A percentile compares a stretch with the other conserved stretches of the same genome.
Evolutionary conservation across 1,140 invertebrate genomes (phyloP).

Genomic region (Drosophila erecta): DNA sequence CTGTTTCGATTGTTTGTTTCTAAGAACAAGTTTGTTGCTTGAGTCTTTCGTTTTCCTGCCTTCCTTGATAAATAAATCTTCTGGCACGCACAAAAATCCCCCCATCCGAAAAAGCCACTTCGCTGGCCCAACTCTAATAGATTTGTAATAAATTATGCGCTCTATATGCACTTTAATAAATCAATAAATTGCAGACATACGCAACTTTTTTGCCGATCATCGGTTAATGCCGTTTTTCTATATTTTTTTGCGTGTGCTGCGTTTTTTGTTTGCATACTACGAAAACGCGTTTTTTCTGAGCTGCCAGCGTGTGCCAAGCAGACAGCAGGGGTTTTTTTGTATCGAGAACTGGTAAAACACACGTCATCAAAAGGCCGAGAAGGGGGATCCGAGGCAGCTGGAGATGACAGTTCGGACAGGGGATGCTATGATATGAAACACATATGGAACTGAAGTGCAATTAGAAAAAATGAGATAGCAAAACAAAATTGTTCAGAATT

Average conservation of each 20-base stretch:
- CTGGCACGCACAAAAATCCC: slow-evolving; percentile 38
- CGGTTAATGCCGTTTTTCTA: slow-evolving; percentile 11
- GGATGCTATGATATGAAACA: background rate
- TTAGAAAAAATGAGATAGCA: too few relatives aligned
- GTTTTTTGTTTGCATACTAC: slow-evolving; percentile 59
- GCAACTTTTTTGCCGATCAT: slow-evolving; percentile 58
- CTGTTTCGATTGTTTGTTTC: background rate
- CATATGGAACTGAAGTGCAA: too few relatives aligned
- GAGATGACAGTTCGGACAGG: slow-evolving; percentile 25
- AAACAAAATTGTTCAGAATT: too few relatives aligned
- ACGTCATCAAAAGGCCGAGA: slow-evolving; percentile 11
- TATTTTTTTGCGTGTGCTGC: slow-evolving; percentile 17
- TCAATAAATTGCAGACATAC: slow-evolving; percentile 68
- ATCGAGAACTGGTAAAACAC: slow-evolving; percentile 21
- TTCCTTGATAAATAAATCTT: slow-evolving; percentile 49
- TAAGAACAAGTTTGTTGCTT: slow-evolving; percentile 51
- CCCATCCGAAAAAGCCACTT: background rate
- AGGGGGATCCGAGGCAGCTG: background rate
- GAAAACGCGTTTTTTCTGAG: slow-evolving; percentile 59
- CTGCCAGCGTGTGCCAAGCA: slow-evolving; percentile 62
- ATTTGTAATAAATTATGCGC: slow-evolving; percentile 78
- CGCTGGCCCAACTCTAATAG: slow-evolving; percentile 47
- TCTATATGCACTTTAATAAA: slow-evolving; percentile 59
- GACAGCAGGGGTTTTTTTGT: slow-evolving; percentile 20
- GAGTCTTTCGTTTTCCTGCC: slow-evolving; percentile 65